These are phyloP conservation scores for Illadopsis cleaveri DNA, from an alignment of 2,113 vertebrate genomes.

Conservation along the genomic window DNA sequence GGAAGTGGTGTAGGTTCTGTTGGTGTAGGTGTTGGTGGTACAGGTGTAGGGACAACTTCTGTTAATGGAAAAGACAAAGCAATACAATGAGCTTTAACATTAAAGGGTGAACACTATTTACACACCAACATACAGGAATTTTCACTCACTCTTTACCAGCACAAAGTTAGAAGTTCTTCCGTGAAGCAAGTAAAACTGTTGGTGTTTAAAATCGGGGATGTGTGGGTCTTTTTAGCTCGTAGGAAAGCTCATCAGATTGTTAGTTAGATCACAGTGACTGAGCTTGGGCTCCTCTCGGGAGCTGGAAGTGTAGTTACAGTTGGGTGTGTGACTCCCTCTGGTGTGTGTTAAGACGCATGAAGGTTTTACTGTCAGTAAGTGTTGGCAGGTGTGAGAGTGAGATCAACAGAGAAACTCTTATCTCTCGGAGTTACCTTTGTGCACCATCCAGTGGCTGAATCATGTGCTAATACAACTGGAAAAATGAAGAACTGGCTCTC, in stretches of 20 bases:
- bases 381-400: neutral
- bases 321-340: neutral
- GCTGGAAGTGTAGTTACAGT: neutral
- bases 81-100: neutral
- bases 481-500: neutral
- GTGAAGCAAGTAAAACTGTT: neutral
- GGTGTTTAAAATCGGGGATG: neutral
- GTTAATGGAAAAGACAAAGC: neutral
- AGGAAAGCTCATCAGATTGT: neutral
- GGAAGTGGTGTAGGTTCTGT: neutral
- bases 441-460: constrained; percentile 5
- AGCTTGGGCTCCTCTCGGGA: accelerated
- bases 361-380: neutral
- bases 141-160: neutral
- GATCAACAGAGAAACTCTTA: neutral
- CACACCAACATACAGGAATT: neutral
- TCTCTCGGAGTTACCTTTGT: neutral
- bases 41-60: neutral
- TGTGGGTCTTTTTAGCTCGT: neutral
- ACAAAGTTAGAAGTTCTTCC: neutral
- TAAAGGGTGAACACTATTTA: neutral
- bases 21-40: neutral
- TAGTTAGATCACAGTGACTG: neutral
- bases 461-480: neutral
- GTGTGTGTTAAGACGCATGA: neutral